These are phyloP conservation scores for Celastrina argiolus DNA, from an alignment of 2,888 invertebrate genomes.

Conservation along the genomic window DNA sequence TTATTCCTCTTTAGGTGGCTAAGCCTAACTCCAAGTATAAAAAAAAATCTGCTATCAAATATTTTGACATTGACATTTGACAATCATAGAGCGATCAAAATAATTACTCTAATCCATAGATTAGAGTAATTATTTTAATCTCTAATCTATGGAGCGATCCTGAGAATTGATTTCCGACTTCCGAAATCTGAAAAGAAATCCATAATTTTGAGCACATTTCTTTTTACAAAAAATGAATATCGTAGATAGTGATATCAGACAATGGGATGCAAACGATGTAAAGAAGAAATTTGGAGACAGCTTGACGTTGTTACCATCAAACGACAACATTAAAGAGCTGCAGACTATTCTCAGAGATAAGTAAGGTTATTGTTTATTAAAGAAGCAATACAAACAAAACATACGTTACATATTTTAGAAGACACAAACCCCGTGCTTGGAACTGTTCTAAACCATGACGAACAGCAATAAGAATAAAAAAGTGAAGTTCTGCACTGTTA, in stretches of 20 bases:
- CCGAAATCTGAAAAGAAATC: not conserved
- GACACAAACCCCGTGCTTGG: not conserved
- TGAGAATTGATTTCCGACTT: no score
- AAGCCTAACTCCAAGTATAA: no score
- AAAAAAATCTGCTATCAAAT: no score
- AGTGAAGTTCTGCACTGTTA: not conserved
- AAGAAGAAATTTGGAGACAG: conserved; percentile 82
- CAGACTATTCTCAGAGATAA: conserved; percentile 92
- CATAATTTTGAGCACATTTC: not conserved
- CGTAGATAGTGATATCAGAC: conserved; percentile 61
- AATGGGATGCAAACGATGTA: conserved; percentile 63
- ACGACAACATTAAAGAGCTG: conserved; percentile 89
- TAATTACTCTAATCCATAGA: no score
- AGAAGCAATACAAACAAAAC: not conserved
- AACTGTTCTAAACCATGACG: not conserved
- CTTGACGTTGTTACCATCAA: conserved; percentile 83
- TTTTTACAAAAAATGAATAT: conserved; percentile 53
- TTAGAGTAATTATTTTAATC: no score
- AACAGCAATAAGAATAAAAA: not conserved
- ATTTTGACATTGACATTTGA: no score
- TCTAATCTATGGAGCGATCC: no score
- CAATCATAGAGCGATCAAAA: no score
- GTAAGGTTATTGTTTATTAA: conserved; percentile 68
- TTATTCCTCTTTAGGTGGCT: no score
- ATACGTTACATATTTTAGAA: not conserved